Evolutionary conservation across 2,113 vertebrate species (phyloP).

Genomic region (Engraulis encrasicolus): DNA sequence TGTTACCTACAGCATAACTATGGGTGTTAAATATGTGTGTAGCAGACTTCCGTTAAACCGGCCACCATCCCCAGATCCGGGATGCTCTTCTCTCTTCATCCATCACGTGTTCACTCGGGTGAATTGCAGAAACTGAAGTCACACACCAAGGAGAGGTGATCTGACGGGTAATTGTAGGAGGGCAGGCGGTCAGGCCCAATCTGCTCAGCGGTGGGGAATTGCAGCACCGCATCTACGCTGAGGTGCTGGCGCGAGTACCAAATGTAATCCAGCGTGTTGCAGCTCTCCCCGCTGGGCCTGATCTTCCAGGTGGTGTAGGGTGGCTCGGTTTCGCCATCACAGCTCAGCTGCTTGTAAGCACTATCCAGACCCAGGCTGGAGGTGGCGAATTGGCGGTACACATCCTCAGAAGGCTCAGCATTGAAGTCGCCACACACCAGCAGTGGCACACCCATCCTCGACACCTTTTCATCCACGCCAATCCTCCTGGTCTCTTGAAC

Average conservation of each 20-base stretch:
- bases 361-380: conserved; percentile 89
- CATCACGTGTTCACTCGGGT: conserved; percentile 29
- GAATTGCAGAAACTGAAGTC: conserved; percentile 87
- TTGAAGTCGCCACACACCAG: conserved; percentile 95
- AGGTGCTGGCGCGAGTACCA: conserved; percentile 86
- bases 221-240: conserved; percentile 81
- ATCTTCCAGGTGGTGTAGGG: conserved; percentile 96
- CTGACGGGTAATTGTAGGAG: conserved; percentile 91
- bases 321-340: conserved; percentile 84
- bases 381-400: conserved; percentile 86
- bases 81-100: too few relatives aligned
- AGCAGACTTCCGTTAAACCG: too few relatives aligned
- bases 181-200: conserved; percentile 93
- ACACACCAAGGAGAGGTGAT: conserved; percentile 93
- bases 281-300: conserved; percentile 87
- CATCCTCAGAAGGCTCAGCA: conserved; percentile 89
- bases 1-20: neutral
- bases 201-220: conserved; percentile 89
- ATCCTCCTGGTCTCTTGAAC: conserved; percentile 46
- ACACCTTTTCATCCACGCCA: neutral
- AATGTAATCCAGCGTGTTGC: conserved; percentile 93
- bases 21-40: neutral
- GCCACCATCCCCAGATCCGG: too few relatives aligned
- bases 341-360: conserved; percentile 88
- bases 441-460: conserved; percentile 72